Evolutionary conservation across 2,888 invertebrate species (phyloP).

Genomic region (Agrotis segetum): DNA sequence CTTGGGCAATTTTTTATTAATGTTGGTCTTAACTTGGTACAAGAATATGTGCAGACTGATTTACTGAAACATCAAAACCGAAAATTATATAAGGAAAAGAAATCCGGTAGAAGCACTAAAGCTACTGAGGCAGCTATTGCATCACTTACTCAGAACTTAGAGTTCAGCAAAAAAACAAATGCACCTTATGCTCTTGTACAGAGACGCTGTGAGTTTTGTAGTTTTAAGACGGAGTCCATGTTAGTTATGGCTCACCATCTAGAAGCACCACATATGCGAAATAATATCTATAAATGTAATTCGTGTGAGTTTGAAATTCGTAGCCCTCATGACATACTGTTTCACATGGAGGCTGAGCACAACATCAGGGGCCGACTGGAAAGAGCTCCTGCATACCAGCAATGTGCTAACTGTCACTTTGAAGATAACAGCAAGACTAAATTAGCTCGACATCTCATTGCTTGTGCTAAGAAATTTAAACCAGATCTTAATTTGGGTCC

Average conservation of each 20-base stretch:
- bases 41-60: conserved; percentile 98
- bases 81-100: conserved; percentile 94
- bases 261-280: conserved; percentile 98
- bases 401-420: conserved; percentile 98
- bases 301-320: conserved; percentile 96
- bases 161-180: conserved; percentile 97
- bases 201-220: conserved; percentile 97
- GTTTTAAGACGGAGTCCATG: conserved; percentile 97
- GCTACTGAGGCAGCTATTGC: conserved; percentile 96
- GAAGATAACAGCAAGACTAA: conserved; percentile 98
- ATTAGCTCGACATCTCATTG: conserved; percentile 96
- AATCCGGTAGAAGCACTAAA: conserved; percentile 92
- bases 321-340: conserved; percentile 97
- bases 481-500: conserved; percentile 97
- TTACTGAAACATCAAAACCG: conserved; percentile 96
- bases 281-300: conserved; percentile 96
- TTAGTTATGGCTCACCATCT: conserved; percentile 97
- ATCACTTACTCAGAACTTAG: conserved; percentile 96
- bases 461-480: conserved; percentile 97
- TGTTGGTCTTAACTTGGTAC: conserved; percentile 97
- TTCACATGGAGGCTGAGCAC: conserved; percentile 98
- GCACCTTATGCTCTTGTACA: conserved; percentile 95
- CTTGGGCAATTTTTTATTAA: conserved; percentile 98
- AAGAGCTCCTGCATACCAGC: conserved; percentile 97
- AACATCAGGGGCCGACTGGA: conserved; percentile 97